Evolutionary conservation across 2,113 vertebrate species (phyloP).

Genomic region (Atrichornis clamosus): DNA sequence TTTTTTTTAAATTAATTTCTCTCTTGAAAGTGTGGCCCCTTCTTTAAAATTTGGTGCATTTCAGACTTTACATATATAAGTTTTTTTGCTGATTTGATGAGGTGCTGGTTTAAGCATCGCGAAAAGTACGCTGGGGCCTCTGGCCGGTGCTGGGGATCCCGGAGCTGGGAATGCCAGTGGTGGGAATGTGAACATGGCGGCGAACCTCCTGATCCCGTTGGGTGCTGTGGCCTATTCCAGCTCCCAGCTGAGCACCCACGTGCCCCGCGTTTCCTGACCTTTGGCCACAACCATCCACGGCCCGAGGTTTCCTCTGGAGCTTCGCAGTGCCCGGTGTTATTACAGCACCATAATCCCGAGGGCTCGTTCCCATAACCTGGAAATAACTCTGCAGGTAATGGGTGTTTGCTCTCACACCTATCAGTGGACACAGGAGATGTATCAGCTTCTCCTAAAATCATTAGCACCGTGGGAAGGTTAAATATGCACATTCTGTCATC

Average conservation of each 20-base stretch:
- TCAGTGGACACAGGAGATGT: background rate
- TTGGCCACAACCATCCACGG: accelerated
- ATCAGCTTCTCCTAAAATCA: conserved; percentile 25
- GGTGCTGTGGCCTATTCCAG: background rate
- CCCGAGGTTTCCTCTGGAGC: background rate
- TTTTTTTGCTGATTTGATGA: background rate
- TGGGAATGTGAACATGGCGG: accelerated
- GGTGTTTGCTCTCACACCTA: background rate
- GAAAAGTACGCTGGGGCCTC: background rate
- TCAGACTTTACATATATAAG: background rate
- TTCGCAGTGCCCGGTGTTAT: background rate
- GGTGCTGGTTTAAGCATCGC: background rate
- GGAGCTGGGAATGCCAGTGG: background rate
- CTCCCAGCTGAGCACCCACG: background rate
- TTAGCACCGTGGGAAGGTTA: conserved; percentile 8
- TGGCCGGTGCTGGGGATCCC: background rate
- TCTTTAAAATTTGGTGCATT: background rate
- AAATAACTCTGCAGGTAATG: background rate
- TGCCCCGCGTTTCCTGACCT: background rate
- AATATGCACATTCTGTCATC: conserved; percentile 51
- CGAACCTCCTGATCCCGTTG: background rate
- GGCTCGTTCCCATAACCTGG: background rate
- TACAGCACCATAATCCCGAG: background rate
- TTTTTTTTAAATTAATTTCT: background rate
- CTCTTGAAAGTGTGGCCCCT: background rate